Percentiles rank a stretch among this genome's conserved stretches.
Evolutionary conservation across 2,113 vertebrate genomes (phyloP).

Genomic region (Calonectris borealis): DNA sequence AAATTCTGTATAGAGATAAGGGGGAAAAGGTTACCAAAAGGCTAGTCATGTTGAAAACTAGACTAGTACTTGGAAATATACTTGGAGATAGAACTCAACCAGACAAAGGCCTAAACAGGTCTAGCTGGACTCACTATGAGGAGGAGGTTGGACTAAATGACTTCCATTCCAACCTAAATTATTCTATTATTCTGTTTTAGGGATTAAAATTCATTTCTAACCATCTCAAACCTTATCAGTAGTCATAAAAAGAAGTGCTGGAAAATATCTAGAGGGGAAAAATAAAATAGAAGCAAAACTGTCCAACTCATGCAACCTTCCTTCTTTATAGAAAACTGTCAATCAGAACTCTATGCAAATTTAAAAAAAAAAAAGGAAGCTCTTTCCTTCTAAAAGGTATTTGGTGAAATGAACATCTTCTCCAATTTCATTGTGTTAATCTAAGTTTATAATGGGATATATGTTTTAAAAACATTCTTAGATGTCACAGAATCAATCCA

Average conservation of each 20-base stretch:
- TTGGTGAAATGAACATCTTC: neutral
- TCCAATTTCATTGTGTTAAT: neutral
- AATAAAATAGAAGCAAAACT: neutral
- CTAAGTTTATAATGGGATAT: neutral
- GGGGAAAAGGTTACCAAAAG: neutral
- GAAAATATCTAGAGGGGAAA: neutral
- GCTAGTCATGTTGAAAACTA: neutral
- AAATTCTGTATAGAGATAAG: neutral
- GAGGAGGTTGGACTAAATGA: neutral
- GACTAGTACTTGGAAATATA: neutral
- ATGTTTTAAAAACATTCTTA: slow-evolving; percentile 10
- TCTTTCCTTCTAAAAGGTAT: neutral
- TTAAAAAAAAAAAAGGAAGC: neutral
- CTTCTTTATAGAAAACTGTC: neutral
- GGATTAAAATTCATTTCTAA: neutral
- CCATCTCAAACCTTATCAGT: neutral
- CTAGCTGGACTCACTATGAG: neutral
- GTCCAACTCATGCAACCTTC: neutral
- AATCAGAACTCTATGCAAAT: neutral
- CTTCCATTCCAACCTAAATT: neutral
- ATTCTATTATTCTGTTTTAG: neutral
- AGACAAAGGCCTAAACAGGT: neutral
- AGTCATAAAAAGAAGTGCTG: neutral
- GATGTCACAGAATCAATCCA: slow-evolving; percentile 7
- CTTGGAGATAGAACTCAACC: neutral